Percentiles rank a stretch among this genome's conserved stretches.
phyloP scores from a whole-genome alignment of 1,140 invertebrate genomes.

The Apolygus lucorum region DNA sequence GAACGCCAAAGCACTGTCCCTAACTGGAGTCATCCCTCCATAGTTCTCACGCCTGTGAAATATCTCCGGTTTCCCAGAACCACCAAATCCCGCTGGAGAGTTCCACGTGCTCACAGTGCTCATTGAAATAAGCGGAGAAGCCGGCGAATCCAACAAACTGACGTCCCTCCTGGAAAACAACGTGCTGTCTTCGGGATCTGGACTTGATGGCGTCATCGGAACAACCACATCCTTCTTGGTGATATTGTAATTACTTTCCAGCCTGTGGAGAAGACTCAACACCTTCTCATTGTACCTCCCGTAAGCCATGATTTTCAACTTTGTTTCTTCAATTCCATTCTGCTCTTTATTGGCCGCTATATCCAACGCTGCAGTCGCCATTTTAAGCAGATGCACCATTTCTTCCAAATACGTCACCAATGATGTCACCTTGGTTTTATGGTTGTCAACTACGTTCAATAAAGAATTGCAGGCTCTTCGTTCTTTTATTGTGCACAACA shows the following conservation, averaged over 20 bases:
- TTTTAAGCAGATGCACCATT: background rate
- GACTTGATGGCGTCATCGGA: background rate
- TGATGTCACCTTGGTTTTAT: background rate
- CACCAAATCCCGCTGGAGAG: too few species aligned
- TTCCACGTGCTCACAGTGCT: too few species aligned
- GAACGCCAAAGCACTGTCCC: too few species aligned
- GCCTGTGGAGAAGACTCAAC: background rate
- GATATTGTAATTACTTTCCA: background rate
- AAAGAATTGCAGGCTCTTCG: background rate
- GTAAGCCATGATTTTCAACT: background rate
- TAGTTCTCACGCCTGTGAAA: too few species aligned
- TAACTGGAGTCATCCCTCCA: too few species aligned
- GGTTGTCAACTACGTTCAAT: background rate
- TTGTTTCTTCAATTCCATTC: slow-evolving; percentile 5
- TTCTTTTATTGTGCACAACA: background rate
- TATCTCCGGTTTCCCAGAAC: too few species aligned
- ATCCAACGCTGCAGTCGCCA: background rate
- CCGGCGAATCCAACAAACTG: too few species aligned
- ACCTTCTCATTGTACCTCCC: background rate
- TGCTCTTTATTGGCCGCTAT: background rate
- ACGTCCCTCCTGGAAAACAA: background rate
- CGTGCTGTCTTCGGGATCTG: background rate
- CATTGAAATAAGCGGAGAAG: too few species aligned
- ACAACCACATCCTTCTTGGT: background rate
- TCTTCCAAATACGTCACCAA: slow-evolving; percentile 2